Evolutionary conservation across 2,888 invertebrate genomes (phyloP).

Genomic region (Andrena flavipes): DNA sequence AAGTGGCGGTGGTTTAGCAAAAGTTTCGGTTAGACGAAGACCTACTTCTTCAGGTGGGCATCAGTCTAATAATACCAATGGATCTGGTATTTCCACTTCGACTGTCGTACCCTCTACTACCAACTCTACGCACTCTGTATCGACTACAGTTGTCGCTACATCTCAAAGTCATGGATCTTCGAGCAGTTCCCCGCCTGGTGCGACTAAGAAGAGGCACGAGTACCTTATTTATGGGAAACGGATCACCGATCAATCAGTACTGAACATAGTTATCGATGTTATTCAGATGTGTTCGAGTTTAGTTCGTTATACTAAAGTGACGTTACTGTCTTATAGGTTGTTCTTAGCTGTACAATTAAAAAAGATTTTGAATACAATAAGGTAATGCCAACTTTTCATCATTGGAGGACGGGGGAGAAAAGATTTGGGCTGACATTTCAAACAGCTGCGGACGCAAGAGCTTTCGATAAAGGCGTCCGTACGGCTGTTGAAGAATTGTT

Average conservation of each 20-base stretch:
- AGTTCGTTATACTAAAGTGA: neutral
- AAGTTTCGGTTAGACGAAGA: conserved; percentile 95
- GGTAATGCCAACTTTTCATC: conserved; percentile 99
- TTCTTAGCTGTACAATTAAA: conserved; percentile 97
- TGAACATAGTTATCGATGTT: conserved; percentile 77
- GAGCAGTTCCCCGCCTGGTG: conserved; percentile 83
- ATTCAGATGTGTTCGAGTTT: neutral
- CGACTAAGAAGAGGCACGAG: conserved; percentile 90
- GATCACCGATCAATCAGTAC: conserved; percentile 96
- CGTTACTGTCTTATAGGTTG: conserved; percentile 88
- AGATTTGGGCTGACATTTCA: conserved; percentile 98
- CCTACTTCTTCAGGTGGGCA: conserved; percentile 85
- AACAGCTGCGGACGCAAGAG: conserved; percentile 96
- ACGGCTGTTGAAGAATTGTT: conserved; percentile 95
- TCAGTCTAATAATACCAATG: conserved; percentile 76
- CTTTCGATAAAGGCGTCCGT: conserved; percentile 96
- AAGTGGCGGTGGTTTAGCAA: conserved; percentile 96
- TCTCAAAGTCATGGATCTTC: conserved; percentile 79
- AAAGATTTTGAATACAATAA: conserved; percentile 98
- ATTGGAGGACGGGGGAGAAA: conserved; percentile 98
- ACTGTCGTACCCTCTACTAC: conserved; percentile 74
- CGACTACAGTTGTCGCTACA: conserved; percentile 70
- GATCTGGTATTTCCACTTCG: conserved; percentile 72
- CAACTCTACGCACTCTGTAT: conserved; percentile 66
- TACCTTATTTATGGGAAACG: conserved; percentile 97